Percentiles rank a stretch among this genome's conserved stretches.
Evolutionary conservation across 2,797 vertebrate species (phyloP).

Genomic region (Protosalanx chinensis): DNA sequence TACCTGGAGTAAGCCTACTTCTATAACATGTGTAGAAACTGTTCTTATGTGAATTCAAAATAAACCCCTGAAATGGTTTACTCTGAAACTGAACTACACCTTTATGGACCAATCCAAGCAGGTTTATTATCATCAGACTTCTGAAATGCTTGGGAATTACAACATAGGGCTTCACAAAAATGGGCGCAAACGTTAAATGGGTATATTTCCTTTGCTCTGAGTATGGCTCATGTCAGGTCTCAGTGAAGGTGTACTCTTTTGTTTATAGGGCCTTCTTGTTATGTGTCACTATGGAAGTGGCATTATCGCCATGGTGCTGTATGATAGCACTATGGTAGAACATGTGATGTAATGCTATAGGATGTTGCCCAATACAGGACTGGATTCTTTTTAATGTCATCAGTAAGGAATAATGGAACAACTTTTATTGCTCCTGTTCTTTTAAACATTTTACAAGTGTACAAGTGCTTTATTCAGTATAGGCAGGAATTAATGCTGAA

Average conservation of each 20-base stretch:
- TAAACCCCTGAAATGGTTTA: neutral
- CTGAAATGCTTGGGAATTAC: neutral
- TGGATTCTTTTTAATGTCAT: constrained; percentile 14
- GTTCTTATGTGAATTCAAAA: no score
- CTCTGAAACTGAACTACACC: neutral
- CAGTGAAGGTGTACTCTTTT: constrained; percentile 26
- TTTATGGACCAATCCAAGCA: neutral
- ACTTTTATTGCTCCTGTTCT: neutral
- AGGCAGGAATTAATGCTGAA: neutral
- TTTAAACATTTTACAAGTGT: no score
- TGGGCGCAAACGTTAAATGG: neutral
- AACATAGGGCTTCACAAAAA: neutral
- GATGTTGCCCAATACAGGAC: constrained; percentile 17
- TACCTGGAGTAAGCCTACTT: no score
- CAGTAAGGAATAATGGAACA: neutral
- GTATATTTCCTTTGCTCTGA: neutral
- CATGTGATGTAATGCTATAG: constrained; percentile 6
- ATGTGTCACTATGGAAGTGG: constrained; percentile 63
- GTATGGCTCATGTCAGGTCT: neutral
- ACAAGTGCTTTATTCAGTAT: no score
- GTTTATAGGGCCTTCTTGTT: constrained; percentile 61
- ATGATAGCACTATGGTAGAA: constrained; percentile 36
- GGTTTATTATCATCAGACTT: neutral
- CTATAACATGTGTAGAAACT: no score
- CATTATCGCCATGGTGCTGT: constrained; percentile 45